A percentile compares a stretch with the other conserved stretches of the same genome.
These are phyloP conservation scores for Brachyrhaphis roseni DNA, from an alignment of 2,797 vertebrate genomes.

Conservation along the genomic window DNA sequence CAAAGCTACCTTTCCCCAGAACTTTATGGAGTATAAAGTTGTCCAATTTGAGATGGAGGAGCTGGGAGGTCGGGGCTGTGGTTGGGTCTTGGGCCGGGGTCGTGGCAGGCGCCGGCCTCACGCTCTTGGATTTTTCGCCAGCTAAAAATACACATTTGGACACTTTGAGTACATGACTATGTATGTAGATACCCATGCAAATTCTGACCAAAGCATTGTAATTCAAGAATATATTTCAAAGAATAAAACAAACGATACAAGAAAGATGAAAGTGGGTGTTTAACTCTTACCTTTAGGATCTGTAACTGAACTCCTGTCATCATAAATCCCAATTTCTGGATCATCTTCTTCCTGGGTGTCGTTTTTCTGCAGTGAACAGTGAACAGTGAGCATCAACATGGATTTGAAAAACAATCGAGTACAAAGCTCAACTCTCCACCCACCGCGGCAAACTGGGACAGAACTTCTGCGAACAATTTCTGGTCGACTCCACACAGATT, in stretches of 20 bases:
- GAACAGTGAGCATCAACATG: too few relatives aligned
- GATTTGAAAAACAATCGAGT: background rate
- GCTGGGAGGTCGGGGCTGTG: conserved; percentile 42
- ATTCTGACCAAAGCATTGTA: conserved; percentile 9
- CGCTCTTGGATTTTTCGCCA: conserved; percentile 71
- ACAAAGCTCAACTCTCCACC: conserved; percentile 21
- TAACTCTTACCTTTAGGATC: conserved; percentile 38
- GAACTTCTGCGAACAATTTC: conserved; percentile 94
- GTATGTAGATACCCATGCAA: conserved; percentile 37
- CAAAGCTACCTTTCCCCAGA: conserved; percentile 98
- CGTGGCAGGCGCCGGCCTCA: conserved; percentile 20
- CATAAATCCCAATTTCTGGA: conserved; percentile 88
- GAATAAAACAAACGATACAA: background rate
- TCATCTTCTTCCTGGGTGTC: conserved; percentile 78
- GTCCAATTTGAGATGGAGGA: conserved; percentile 75
- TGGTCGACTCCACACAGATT: conserved; percentile 99
- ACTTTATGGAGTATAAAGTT: conserved; percentile 93
- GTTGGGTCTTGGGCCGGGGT: conserved; percentile 23
- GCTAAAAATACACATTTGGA: conserved; percentile 70
- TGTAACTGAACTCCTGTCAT: conserved; percentile 74
- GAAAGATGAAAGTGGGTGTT: background rate
- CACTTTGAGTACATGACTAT: conserved; percentile 33
- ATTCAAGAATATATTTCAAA: background rate
- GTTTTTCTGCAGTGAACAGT: background rate
- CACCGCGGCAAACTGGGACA: conserved; percentile 92